These are phyloP conservation scores for Campopleginae sp. DNA, from an alignment of 2,888 invertebrate genomes.

Conservation along the genomic window DNA sequence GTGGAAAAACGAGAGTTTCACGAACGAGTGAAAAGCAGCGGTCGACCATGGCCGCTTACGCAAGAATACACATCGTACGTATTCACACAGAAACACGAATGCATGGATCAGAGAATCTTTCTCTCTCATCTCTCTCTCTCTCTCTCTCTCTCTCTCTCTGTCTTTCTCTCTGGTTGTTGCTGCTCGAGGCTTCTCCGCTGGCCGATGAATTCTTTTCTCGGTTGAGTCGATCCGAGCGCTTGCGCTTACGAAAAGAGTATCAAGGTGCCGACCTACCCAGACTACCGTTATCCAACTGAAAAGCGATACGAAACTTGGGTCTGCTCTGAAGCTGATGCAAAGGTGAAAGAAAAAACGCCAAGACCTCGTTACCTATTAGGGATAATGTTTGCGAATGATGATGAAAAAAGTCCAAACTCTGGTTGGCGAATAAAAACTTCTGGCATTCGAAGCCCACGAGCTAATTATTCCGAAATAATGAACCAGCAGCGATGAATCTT, in stretches of 20 bases:
- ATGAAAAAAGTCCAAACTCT: not conserved
- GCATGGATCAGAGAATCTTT: slow-evolving; percentile 21
- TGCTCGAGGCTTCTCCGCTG: slow-evolving; percentile 15
- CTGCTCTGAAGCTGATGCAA: slow-evolving; percentile 42
- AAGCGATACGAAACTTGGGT: slow-evolving; percentile 18
- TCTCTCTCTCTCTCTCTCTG: not conserved
- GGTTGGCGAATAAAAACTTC: not conserved
- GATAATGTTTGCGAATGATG: slow-evolving; percentile 12
- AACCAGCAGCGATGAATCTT: not conserved
- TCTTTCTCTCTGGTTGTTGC: slow-evolving; percentile 17
- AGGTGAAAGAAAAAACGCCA: slow-evolving; percentile 11
- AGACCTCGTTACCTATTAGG: not conserved
- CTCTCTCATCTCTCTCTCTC: slow-evolving; percentile 1
- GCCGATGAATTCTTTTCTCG: slow-evolving; percentile 58
- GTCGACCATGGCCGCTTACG: slow-evolving; percentile 17
- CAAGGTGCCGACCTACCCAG: slow-evolving; percentile 13
- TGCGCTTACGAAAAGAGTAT: slow-evolving; percentile 30
- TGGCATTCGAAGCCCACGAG: not conserved
- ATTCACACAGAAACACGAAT: not conserved
- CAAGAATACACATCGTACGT: not conserved
- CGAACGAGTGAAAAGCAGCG: slow-evolving; percentile 49
- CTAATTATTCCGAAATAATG: not conserved
- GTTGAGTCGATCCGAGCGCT: slow-evolving; percentile 44
- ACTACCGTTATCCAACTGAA: slow-evolving; percentile 5
- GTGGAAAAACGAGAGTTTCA: slow-evolving; percentile 47